Conservation (phyloP, 2,888 invertebrate species). For the Pycnomerus fuliginosus region DNA sequence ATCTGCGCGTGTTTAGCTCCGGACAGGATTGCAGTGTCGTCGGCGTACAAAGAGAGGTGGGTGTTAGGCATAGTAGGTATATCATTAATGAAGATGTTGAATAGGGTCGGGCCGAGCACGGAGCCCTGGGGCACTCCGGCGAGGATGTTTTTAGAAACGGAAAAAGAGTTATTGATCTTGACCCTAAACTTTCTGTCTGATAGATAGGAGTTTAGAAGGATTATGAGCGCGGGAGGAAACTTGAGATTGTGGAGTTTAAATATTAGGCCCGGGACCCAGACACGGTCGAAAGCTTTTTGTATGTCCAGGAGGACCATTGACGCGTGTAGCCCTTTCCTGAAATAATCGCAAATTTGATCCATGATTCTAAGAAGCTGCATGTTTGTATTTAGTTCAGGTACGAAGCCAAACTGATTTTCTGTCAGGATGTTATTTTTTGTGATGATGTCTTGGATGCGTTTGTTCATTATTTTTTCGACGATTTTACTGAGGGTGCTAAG, state of each 20-base stretch:
- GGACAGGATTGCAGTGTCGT: not conserved
- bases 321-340: not conserved
- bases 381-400: not conserved
- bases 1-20: not conserved
- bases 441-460: not conserved
- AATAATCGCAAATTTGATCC: not conserved
- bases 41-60: not conserved
- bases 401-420: slow-evolving; percentile 3
- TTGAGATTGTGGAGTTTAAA: not conserved
- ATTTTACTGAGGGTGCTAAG: not conserved
- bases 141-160: not conserved
- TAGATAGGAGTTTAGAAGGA: not conserved
- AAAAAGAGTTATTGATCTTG: not conserved
- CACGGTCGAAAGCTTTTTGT: too few relatives aligned
- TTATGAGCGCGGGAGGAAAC: not conserved
- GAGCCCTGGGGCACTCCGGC: not conserved
- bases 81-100: not conserved
- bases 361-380: not conserved
- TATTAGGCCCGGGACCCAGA: not conserved
- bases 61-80: not conserved
- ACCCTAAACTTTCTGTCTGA: not conserved
- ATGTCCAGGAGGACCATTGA: not conserved
- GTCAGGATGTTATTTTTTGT: not conserved
- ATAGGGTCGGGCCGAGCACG: not conserved
- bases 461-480: not conserved